Percentiles rank a stretch among this genome's conserved stretches.
phyloP scores from a whole-genome alignment of 2,888 invertebrate species.

The Eilema depressum region DNA sequence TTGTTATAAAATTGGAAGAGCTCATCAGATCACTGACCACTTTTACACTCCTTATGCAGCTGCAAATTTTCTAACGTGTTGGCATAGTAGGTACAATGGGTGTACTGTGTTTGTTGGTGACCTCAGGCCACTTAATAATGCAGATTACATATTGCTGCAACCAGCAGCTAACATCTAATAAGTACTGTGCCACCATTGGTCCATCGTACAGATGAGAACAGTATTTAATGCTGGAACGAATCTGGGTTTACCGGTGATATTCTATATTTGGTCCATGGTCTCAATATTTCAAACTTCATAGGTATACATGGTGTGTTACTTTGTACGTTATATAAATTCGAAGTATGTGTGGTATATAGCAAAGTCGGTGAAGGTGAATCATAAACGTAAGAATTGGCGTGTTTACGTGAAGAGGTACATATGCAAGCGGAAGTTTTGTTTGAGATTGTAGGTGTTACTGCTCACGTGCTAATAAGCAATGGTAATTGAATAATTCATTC shows the following conservation, averaged over 20 bases:
- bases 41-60: too few species aligned
- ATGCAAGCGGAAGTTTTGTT: constrained; percentile 40
- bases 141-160: too few species aligned
- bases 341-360: constrained; percentile 1
- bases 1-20: not conserved
- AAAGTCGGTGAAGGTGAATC: constrained; percentile 13
- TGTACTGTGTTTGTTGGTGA: not conserved
- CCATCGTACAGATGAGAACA: not conserved
- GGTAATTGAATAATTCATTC: constrained; percentile 33
- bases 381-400: constrained; percentile 31
- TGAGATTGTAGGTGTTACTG: constrained; percentile 38
- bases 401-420: constrained; percentile 40
- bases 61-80: not conserved
- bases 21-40: not conserved
- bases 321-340: too few species aligned
- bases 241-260: not conserved
- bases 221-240: not conserved
- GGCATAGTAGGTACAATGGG: too few species aligned
- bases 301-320: not conserved
- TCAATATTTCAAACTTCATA: not conserved
- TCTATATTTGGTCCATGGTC: not conserved
- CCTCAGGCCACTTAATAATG: not conserved
- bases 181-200: not conserved
- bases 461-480: constrained; percentile 11
- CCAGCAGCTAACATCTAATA: not conserved